phyloP scores from a whole-genome alignment of 2,888 invertebrate species.

The Ceramica pisi region DNA sequence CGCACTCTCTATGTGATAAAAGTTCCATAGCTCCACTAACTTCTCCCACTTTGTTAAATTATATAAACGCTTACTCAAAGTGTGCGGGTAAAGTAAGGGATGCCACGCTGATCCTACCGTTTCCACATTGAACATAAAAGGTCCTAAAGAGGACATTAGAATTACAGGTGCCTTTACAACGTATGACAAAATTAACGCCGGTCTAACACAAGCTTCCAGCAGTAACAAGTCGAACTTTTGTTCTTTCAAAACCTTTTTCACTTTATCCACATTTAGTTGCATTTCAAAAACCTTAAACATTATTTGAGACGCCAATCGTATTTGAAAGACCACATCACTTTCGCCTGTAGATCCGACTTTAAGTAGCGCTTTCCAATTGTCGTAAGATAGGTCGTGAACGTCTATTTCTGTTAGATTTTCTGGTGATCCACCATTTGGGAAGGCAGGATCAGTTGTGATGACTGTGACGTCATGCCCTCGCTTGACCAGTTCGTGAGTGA shows the following conservation, averaged over 20 bases:
- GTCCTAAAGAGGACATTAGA: constrained; percentile 69
- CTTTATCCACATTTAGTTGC: constrained; percentile 4
- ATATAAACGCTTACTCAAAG: constrained; percentile 56
- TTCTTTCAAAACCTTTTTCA: constrained; percentile 21
- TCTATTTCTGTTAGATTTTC: constrained; percentile 80
- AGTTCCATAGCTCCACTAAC: constrained; percentile 56
- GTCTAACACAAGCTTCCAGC: constrained; percentile 15
- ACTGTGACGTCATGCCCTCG: constrained; percentile 82
- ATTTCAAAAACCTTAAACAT: neutral
- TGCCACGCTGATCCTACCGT: constrained; percentile 67
- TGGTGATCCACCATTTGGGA: constrained; percentile 63
- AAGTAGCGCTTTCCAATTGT: constrained; percentile 25
- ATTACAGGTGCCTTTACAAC: constrained; percentile 41
- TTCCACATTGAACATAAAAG: constrained; percentile 44
- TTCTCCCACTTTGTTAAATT: constrained; percentile 74
- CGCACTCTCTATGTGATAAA: constrained; percentile 33
- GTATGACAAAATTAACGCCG: constrained; percentile 17
- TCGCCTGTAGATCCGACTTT: neutral
- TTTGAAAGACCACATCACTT: neutral
- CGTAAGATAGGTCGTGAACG: constrained; percentile 71
- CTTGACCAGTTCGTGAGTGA: constrained; percentile 77
- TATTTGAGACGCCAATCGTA: neutral
- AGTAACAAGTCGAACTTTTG: constrained; percentile 19
- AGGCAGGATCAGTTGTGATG: constrained; percentile 78
- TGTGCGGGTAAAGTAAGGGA: constrained; percentile 69